A percentile compares a stretch with the other conserved stretches of the same genome.
These are phyloP conservation scores for Zeuzera pyrina DNA, from an alignment of 2,888 invertebrate species.

Conservation along the genomic window DNA sequence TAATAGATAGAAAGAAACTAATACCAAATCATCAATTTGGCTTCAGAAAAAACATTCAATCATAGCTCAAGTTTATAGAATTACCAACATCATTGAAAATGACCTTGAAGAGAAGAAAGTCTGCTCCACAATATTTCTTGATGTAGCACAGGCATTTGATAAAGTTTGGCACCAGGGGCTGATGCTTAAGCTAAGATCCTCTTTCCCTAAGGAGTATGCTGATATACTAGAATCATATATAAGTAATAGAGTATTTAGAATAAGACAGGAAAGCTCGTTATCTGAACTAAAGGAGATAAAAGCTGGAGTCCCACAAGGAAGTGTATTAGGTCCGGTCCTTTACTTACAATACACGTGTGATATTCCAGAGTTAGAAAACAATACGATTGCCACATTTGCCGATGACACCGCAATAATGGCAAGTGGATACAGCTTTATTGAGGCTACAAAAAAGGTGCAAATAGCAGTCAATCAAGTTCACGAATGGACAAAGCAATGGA, in stretches of 20 bases:
- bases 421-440: not conserved
- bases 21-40: conserved; percentile 2
- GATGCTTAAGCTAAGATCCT: conserved; percentile 1
- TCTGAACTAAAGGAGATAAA: conserved; percentile 2
- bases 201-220: conserved; percentile 1
- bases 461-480: no score
- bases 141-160: conserved; percentile 5
- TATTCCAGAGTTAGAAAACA: not conserved
- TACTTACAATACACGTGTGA: conserved; percentile 3
- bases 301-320: conserved; percentile 1
- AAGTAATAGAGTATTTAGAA: conserved; percentile 3
- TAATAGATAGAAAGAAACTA: no score
- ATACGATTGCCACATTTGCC: no score
- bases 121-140: conserved; percentile 4
- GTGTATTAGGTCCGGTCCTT: conserved; percentile 1
- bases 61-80: conserved; percentile 4
- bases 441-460: not conserved
- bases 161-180: conserved; percentile 5
- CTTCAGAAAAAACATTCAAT: conserved; percentile 1
- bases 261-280: not conserved
- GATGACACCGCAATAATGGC: no score
- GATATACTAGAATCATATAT: not conserved
- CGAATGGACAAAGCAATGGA: no score
- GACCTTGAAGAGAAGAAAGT: not conserved
- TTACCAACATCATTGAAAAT: no score